These are phyloP conservation scores for Gibbula magus DNA, from an alignment of 2,888 invertebrate genomes.

Conservation along the genomic window DNA sequence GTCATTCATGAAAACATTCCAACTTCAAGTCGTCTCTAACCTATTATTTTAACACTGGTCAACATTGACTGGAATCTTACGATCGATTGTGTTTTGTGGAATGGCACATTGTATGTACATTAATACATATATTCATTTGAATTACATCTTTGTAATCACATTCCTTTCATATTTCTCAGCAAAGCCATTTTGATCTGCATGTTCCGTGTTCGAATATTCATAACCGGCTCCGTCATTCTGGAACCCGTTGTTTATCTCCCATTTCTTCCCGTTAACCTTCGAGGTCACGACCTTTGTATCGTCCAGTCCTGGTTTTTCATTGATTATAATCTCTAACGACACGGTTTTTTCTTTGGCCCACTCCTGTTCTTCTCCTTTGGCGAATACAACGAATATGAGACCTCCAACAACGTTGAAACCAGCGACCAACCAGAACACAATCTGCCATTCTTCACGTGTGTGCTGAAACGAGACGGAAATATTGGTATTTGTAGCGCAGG, in stretches of 20 bases:
- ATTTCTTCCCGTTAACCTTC: not conserved
- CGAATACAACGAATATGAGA: slow-evolving; percentile 69
- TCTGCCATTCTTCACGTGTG: slow-evolving; percentile 87
- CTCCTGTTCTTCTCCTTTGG: slow-evolving; percentile 57
- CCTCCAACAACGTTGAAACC: slow-evolving; percentile 75
- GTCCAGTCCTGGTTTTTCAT: not conserved
- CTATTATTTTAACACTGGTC: too few species aligned
- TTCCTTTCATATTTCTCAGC: too few species aligned
- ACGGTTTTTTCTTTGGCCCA: slow-evolving; percentile 41
- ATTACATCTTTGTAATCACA: too few species aligned
- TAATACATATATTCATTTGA: too few species aligned
- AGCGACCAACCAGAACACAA: slow-evolving; percentile 89
- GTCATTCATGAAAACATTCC: too few species aligned
- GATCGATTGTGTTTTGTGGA: too few species aligned
- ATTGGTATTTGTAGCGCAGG: too few species aligned
- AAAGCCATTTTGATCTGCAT: too few species aligned
- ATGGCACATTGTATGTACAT: too few species aligned
- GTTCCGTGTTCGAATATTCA: not conserved
- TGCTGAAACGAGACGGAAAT: slow-evolving; percentile 71
- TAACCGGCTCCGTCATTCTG: not conserved
- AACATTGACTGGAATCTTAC: too few species aligned
- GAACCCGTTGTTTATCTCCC: not conserved
- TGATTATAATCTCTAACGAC: not conserved
- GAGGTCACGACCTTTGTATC: not conserved
- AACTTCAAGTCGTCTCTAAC: too few species aligned